Base-by-base conservation (phyloP, 1,140 invertebrate genomes). In the Piezodorus guildinii region DNA sequence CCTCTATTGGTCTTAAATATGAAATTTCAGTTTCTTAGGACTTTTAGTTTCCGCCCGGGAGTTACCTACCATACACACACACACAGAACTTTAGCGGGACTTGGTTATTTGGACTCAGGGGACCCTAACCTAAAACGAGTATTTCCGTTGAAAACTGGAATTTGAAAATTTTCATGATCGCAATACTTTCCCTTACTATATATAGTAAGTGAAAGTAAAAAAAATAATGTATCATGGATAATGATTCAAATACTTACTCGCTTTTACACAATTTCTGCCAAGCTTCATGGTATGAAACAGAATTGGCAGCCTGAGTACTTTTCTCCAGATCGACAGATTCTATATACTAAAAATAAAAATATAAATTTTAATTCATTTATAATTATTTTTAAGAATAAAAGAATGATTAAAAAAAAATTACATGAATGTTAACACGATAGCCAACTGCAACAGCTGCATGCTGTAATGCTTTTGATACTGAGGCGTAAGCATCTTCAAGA, bases 401-500 rank as follows among this genome's bases (percentile, higher is more conserved):
- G 54, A 43, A 63, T 15, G 6, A n/a, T 10, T 8, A 61, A 61
- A 45, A 23, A n/a, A 72, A 69, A 17, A 2, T 72, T 75, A 86
- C 83, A 71, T 76, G 86, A 25, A 98, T 75, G 66, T 87, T 87
- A 0, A 98, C 78, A 76, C 90, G 94, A 68, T 87, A 86, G 30
- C 90, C 88, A 19, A 83, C 83, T 64, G 86, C 82, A 23, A 96
- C 82, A 0, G 91, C 83, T 3, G 96, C 90, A 76, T 99, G 96
- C 68, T 94, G 85, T 19, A 99, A 75, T 0, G 96, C 90, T 78
- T 99, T 98, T 3, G 87, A 88, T 0, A 99, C 90, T 3, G 96
- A 99, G 0, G 94, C 87, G 74, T 99, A 99, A 0, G 95, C 87
- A 77, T 99, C 97, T 72, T 93, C 85, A 16, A 98, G 77, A 73